These are phyloP conservation scores for Gavia stellata DNA, from an alignment of 2,113 vertebrate genomes.

Conservation along the genomic window DNA sequence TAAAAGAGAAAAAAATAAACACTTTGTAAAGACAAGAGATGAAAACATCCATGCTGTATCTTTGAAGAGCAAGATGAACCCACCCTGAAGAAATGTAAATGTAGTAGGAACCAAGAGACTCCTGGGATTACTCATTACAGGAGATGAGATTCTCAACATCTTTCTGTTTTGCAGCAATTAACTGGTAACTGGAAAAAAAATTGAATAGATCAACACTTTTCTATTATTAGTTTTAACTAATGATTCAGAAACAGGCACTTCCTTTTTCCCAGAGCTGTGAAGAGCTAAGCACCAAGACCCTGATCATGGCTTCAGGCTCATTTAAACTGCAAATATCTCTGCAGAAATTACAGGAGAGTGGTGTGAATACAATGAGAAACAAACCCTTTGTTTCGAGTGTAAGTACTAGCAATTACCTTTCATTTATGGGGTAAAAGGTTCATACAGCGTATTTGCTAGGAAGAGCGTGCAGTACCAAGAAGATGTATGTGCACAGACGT, in stretches of 20 bases:
- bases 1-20: conserved; percentile 7
- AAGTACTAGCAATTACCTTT: not conserved
- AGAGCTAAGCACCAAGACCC: not conserved
- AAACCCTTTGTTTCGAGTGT: not conserved
- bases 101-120: conserved; percentile 18
- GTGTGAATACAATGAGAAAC: not conserved
- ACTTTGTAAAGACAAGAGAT: not conserved
- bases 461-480: not conserved
- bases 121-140: conserved; percentile 23
- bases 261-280: conserved; percentile 11
- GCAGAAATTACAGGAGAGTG: not conserved
- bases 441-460: not conserved
- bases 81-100: conserved; percentile 50
- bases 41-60: not conserved
- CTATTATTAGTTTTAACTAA: conserved; percentile 62
- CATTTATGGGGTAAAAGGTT: not conserved
- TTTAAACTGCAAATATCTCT: conserved; percentile 9
- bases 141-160: conserved; percentile 10
- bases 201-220: conserved; percentile 33
- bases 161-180: conserved; percentile 58
- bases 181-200: conserved; percentile 23
- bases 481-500: not conserved
- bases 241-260: conserved; percentile 43
- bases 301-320: not conserved
- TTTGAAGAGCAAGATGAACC: not conserved